Conservation (phyloP, 2,113 vertebrate genomes). For the Ariopsis seemanni region DNA sequence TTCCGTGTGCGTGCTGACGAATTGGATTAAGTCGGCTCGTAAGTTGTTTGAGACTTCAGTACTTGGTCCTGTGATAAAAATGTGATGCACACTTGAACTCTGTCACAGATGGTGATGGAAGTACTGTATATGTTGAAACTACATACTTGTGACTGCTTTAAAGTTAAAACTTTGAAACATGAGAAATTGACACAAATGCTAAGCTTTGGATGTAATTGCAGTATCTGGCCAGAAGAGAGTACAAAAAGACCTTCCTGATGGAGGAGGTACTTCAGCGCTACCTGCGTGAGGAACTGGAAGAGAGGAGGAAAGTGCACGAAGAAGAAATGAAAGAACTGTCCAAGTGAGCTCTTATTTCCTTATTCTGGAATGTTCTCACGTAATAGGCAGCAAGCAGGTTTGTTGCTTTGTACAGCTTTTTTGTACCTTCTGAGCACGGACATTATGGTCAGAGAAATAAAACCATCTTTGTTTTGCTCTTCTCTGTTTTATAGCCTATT, state of each 20-base stretch:
- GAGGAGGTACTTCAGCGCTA: constrained; percentile 85
- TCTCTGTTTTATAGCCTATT: not conserved
- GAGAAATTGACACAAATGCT: not conserved
- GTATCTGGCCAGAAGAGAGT: constrained; percentile 87
- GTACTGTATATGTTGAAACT: not conserved
- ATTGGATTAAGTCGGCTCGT: not conserved
- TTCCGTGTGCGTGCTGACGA: not conserved
- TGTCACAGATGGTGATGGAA: not conserved
- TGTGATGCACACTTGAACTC: not conserved
- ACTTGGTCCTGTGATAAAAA: not conserved
- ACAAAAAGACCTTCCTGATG: constrained; percentile 85
- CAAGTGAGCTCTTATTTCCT: constrained; percentile 75
- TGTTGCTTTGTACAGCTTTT: no score
- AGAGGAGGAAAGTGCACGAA: constrained; percentile 87
- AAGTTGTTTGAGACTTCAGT: not conserved
- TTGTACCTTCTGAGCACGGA: not conserved
- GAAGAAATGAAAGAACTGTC: constrained; percentile 91
- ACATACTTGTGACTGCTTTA: not conserved
- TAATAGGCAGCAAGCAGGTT: not conserved
- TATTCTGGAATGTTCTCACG: not conserved
- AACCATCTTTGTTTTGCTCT: not conserved
- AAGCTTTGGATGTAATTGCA: constrained; percentile 60
- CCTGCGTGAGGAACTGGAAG: constrained; percentile 83
- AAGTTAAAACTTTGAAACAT: not conserved
- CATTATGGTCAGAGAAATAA: not conserved